A percentile compares a stretch with the other conserved stretches of the same genome.
Conservation (phyloP, 2,113 vertebrate genomes). For the human (Homo sapiens) region DNA sequence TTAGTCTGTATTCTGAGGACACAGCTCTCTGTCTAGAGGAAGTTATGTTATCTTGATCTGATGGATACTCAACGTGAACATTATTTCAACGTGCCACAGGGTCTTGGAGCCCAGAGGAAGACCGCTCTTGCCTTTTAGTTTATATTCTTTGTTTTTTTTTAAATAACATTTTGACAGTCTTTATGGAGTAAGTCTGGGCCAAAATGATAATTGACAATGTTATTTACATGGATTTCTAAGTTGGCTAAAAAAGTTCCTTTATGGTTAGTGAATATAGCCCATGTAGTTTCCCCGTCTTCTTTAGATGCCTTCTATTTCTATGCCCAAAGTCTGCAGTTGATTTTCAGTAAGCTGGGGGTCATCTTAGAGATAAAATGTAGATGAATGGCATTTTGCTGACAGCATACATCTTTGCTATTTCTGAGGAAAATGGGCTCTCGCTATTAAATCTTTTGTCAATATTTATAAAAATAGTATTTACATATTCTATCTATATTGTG, state of each 20-base stretch:
- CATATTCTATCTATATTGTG: not conserved
- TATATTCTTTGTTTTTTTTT: not conserved
- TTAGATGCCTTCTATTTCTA: not conserved
- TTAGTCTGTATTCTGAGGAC: not conserved
- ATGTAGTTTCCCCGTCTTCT: not conserved
- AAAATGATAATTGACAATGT: not conserved
- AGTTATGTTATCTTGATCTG: not conserved
- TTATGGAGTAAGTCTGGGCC: not conserved
- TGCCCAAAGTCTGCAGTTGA: not conserved
- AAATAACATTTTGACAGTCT: not conserved
- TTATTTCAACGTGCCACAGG: not conserved
- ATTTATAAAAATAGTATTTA: not conserved
- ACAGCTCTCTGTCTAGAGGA: not conserved
- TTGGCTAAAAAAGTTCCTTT: not conserved
- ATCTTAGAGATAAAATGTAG: not conserved
- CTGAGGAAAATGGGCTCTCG: not conserved
- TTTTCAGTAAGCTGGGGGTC: not conserved
- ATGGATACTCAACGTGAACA: not conserved
- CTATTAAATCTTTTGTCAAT: not conserved
- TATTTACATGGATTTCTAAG: not conserved
- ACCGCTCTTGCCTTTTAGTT: not conserved
- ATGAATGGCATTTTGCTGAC: not conserved
- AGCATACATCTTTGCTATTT: not conserved
- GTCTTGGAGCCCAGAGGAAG: not conserved
- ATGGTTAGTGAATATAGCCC: not conserved